Evolutionary conservation across 2,888 invertebrate species (phyloP), one percentile per base, ranked within the genome.

Genomic region (Papilio elwesi): DNA sequence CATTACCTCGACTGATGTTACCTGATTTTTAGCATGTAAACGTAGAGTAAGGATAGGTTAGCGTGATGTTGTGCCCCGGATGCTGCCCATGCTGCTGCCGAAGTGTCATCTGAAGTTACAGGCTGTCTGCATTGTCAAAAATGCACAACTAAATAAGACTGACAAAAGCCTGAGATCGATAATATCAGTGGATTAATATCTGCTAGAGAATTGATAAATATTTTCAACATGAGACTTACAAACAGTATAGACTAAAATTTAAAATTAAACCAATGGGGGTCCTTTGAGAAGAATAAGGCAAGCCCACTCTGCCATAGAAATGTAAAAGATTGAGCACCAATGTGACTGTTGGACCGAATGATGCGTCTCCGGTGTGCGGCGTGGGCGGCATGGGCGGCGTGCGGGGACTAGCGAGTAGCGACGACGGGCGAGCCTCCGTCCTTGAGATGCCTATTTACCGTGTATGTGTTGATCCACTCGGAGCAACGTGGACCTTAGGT

Each of bases 1-100:
- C 92, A 91, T 92, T 92, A 93, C 93, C 92, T 93, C 93, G 92
- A 93, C 92, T 92, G 92, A 92, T 91, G 93, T 92, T 92, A 93
- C 93, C 92, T 93, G 93, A 93, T 87, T 85, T 88, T 87, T 92
- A 92, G 92, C 88, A 88, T 86, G 88, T 90, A 90, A 88, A 87
- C 84, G 90, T 92, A 92, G 91, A 87, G 86, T 91, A 91, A 89
- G 90, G 68, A 86, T 84, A 84, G 80, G 72, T 72, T 72, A 72
- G 71, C 71, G 71, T 53, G 57, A 69, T 51, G 65, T 51, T 65
- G 74, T 68, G 70, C 16, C 66, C 62, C 53, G 66, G 36, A 69
- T 15, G 71, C 62, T 59, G 70, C 53, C 68, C 64, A 70, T 72
- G 75, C 65, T 66, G 73, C 69, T 59, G 59, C 38, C 38, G 7